phyloP scores from a whole-genome alignment of 2,113 vertebrate species.

The Trematocara stigmaticum region DNA sequence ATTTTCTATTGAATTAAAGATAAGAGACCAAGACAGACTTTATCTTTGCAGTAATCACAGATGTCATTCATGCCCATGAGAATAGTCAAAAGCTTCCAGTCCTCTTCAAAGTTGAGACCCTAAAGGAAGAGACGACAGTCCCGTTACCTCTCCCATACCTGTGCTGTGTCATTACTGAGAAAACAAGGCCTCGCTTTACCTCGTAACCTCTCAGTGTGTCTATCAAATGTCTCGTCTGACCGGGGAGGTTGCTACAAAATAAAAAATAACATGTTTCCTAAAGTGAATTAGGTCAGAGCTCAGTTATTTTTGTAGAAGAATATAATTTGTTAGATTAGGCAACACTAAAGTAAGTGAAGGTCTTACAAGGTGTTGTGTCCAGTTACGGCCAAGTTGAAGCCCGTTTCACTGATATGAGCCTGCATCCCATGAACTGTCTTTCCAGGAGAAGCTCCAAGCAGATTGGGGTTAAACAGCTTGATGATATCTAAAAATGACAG shows the following conservation, averaged over 20 bases:
- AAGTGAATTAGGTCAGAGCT: neutral
- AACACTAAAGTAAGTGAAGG: neutral
- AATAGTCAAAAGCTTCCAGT: slow-evolving; percentile 81
- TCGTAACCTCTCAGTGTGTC: slow-evolving; percentile 71
- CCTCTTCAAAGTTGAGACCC: slow-evolving; percentile 73
- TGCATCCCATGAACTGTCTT: slow-evolving; percentile 68
- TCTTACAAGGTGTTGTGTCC: slow-evolving; percentile 79
- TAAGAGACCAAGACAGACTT: slow-evolving; percentile 38
- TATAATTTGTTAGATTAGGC: neutral
- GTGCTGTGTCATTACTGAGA: neutral
- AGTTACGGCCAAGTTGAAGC: slow-evolving; percentile 77
- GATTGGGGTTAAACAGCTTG: slow-evolving; percentile 72
- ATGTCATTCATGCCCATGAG: slow-evolving; percentile 81
- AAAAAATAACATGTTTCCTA: neutral
- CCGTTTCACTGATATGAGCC: slow-evolving; percentile 67
- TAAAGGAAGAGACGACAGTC: neutral
- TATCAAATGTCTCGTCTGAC: slow-evolving; percentile 73
- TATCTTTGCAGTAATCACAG: slow-evolving; percentile 81
- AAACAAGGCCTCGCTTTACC: slow-evolving; percentile 7
- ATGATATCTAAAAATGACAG: slow-evolving; percentile 65
- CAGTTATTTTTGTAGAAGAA: neutral
- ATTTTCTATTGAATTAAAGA: neutral
- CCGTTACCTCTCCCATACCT: neutral
- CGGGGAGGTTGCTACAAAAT: slow-evolving; percentile 66
- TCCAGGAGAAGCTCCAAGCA: slow-evolving; percentile 67